phyloP scores from a whole-genome alignment of 2,888 invertebrate species.

The Maniola hyperantus region DNA sequence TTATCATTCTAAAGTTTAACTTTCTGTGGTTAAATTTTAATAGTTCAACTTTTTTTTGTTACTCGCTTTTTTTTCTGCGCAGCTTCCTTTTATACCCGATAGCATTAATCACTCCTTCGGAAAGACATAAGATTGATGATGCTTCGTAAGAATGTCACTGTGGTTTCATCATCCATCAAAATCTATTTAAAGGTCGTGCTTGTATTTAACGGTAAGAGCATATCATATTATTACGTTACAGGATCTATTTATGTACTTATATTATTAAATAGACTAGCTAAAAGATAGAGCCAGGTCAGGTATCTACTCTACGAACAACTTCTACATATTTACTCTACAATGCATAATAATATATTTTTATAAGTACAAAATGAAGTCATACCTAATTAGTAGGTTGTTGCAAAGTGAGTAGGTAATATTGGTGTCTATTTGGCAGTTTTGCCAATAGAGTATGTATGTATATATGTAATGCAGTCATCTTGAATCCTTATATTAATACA shows the following conservation, averaged over 20 bases:
- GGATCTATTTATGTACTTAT: not conserved
- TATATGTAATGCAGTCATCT: no score
- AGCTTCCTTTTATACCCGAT: slow-evolving; percentile 1
- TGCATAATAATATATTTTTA: no score
- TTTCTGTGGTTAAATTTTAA: not conserved
- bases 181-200: slow-evolving; percentile 12
- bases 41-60: slow-evolving; percentile 9
- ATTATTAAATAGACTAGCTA: not conserved
- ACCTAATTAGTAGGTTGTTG: no score
- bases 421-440: no score
- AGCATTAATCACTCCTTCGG: slow-evolving; percentile 24
- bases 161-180: slow-evolving; percentile 21
- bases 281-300: no score
- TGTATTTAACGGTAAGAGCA: slow-evolving; percentile 2
- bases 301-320: no score
- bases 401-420: no score
- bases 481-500: no score
- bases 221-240: not conserved
- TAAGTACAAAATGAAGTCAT: no score
- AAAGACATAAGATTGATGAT: slow-evolving; percentile 23
- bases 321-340: no score
- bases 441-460: no score
- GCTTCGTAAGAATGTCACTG: slow-evolving; percentile 21
- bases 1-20: not conserved
- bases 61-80: slow-evolving; percentile 6